Evolutionary conservation across 2,888 invertebrate species (phyloP).

Genomic region (Brassicogethes aeneus): DNA sequence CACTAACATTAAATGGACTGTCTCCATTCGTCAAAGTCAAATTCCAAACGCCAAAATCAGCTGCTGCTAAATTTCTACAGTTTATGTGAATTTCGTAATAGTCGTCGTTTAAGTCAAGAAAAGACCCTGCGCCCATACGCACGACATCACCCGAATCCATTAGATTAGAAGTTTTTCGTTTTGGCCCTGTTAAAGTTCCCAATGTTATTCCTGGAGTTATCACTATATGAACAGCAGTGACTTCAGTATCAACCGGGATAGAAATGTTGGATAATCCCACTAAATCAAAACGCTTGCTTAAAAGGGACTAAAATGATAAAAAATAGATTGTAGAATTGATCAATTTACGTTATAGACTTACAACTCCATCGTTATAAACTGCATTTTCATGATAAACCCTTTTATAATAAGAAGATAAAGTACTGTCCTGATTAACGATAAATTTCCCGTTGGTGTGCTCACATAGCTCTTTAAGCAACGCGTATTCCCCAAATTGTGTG

Average conservation of each 20-base stretch:
- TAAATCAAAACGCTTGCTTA: too few relatives aligned
- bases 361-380: too few relatives aligned
- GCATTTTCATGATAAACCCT: conserved; percentile 12
- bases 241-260: conserved; percentile 40
- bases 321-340: too few relatives aligned
- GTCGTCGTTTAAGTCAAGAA: neutral
- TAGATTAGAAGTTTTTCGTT: neutral
- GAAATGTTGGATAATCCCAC: conserved; percentile 22
- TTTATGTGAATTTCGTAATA: neutral
- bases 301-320: too few relatives aligned
- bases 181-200: too few relatives aligned
- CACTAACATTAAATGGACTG: neutral
- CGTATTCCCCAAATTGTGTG: conserved; percentile 38
- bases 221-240: conserved; percentile 26
- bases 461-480: conserved; percentile 41
- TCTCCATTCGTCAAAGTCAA: neutral
- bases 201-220: conserved; percentile 18
- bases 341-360: too few relatives aligned
- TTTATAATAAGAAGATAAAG: conserved; percentile 17
- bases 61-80: neutral
- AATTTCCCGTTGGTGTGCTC: conserved; percentile 42
- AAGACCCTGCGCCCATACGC: neutral
- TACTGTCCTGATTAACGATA: conserved; percentile 26
- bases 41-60: neutral
- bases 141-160: neutral